phyloP scores from a whole-genome alignment of 2,113 vertebrate genomes.

The Diadophis punctatus region DNA sequence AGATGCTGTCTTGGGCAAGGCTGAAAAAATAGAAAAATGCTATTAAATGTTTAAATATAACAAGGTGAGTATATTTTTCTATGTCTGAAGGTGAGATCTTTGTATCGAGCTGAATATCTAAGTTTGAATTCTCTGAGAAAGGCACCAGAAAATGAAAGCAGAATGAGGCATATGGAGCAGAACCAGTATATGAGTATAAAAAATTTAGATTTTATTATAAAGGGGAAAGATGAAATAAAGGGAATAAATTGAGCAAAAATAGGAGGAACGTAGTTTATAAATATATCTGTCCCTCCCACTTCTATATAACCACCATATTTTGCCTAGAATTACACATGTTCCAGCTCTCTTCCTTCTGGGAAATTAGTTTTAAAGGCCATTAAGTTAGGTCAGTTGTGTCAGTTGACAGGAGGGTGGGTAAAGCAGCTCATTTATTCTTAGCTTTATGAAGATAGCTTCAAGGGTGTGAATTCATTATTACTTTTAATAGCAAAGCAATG shows the following conservation, averaged over 20 bases:
- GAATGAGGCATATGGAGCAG: neutral
- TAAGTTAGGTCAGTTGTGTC: slow-evolving; percentile 59
- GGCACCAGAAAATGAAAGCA: neutral
- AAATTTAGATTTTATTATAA: neutral
- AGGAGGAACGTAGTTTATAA: neutral
- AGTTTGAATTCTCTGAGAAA: neutral
- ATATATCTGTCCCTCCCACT: neutral
- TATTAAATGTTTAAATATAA: neutral
- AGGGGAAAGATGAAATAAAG: neutral
- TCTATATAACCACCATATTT: slow-evolving; percentile 37
- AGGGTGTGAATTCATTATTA: slow-evolving; percentile 58
- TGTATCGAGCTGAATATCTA: neutral
- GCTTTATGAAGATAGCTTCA: slow-evolving; percentile 47
- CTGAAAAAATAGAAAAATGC: neutral
- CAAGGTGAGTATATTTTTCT: neutral
- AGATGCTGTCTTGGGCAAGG: neutral
- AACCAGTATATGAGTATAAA: neutral
- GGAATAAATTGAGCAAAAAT: neutral
- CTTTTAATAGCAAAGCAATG: slow-evolving; percentile 23
- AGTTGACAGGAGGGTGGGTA: slow-evolving; percentile 48
- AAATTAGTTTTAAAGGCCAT: slow-evolving; percentile 63
- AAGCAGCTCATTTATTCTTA: slow-evolving; percentile 54
- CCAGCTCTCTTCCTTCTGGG: slow-evolving; percentile 47
- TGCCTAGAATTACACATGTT: slow-evolving; percentile 46
- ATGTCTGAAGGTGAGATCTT: neutral